These are phyloP conservation scores for Thyatira batis DNA, from an alignment of 2,888 invertebrate genomes.

Conservation along the genomic window DNA sequence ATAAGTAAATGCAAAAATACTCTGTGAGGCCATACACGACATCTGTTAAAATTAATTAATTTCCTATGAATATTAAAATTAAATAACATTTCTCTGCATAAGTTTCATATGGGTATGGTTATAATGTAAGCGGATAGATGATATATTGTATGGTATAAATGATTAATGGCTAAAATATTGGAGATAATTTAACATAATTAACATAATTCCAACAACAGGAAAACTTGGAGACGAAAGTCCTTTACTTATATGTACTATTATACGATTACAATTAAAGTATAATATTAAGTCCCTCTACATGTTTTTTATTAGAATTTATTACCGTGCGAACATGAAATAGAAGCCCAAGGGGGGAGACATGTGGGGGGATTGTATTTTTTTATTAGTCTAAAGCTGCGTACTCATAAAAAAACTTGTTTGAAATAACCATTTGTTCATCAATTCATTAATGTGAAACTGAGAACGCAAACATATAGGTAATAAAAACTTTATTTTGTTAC, in stretches of 20 bases:
- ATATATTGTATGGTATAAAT: no score
- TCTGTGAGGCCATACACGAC: not conserved
- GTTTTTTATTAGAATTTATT: not conserved
- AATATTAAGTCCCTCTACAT: not conserved
- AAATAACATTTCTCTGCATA: not conserved
- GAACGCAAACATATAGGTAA: not conserved
- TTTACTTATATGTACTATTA: no score
- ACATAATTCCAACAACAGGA: no score
- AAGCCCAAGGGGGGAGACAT: not conserved
- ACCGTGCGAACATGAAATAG: not conserved
- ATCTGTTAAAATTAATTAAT: not conserved
- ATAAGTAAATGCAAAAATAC: constrained; percentile 15
- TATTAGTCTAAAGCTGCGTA: not conserved
- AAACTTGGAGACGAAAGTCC: no score
- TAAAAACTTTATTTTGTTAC: constrained; percentile 1
- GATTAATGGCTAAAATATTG: no score
- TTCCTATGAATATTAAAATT: constrained; percentile 1
- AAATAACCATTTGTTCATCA: not conserved
- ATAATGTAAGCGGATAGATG: not conserved
- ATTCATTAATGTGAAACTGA: not conserved
- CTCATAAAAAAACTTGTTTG: not conserved
- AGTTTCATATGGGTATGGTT: not conserved
- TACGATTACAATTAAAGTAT: no score
- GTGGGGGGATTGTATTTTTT: not conserved
- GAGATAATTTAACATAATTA: no score